These are phyloP conservation scores for Poecilia picta DNA, from an alignment of 2,797 vertebrate genomes.

Conservation along the genomic window DNA sequence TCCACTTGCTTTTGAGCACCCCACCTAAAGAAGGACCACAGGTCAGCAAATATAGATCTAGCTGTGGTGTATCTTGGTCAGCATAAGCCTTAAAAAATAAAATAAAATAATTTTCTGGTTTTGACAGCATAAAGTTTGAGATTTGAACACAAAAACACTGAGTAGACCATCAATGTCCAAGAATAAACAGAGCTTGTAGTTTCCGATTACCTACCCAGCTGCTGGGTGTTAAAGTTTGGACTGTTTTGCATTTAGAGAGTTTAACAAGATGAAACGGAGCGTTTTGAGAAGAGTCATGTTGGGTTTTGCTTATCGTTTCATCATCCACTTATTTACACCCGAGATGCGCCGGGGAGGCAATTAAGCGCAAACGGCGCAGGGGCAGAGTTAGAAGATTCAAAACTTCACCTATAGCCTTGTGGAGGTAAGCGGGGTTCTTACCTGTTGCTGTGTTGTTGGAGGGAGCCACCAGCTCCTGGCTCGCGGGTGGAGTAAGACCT, in stretches of 20 bases:
- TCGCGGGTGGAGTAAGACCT: conserved; percentile 20
- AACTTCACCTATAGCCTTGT: conserved; percentile 25
- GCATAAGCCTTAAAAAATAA: neutral
- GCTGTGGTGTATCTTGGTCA: neutral
- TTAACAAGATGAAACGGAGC: conserved; percentile 1
- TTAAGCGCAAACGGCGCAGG: conserved; percentile 41
- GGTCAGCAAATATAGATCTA: neutral
- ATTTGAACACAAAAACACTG: neutral
- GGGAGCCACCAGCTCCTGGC: conserved; percentile 52
- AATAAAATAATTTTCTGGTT: neutral
- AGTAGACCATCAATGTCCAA: too few species aligned
- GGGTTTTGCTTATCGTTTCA: conserved; percentile 27
- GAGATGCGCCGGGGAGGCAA: conserved; percentile 36
- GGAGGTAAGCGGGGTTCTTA: conserved; percentile 37
- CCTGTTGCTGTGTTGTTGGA: conserved; percentile 72
- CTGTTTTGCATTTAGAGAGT: conserved; percentile 1
- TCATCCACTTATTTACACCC: conserved; percentile 44
- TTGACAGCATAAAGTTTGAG: neutral
- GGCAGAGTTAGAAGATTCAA: conserved; percentile 10
- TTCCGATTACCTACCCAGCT: conserved; percentile 11
- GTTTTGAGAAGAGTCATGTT: conserved; percentile 9
- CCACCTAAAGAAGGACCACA: neutral
- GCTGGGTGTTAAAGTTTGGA: neutral
- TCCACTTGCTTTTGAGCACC: neutral
- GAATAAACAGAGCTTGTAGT: neutral